phyloP scores from a whole-genome alignment of 1,140 invertebrate genomes.

The Plutomurus gul region DNA sequence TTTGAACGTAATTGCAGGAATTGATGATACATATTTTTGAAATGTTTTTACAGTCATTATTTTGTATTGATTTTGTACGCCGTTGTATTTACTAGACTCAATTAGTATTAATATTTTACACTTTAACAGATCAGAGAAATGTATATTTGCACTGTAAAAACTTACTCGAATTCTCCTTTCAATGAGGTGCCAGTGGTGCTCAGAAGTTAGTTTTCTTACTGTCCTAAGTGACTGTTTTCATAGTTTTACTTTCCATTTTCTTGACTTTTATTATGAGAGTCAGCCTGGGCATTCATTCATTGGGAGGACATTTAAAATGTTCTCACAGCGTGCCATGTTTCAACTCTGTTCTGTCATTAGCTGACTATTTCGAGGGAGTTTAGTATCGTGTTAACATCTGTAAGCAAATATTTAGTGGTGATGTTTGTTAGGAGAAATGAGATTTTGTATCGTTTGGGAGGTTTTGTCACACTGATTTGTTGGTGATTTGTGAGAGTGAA shows the following conservation, averaged over 20 bases:
- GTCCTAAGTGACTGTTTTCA: constrained; percentile 20
- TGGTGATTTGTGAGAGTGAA: constrained; percentile 19
- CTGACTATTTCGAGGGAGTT: constrained; percentile 17
- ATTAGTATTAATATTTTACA: too few species aligned
- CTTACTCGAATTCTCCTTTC: background rate
- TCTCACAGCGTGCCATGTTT: background rate
- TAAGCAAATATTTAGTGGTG: constrained; percentile 20
- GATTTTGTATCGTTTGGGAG: background rate
- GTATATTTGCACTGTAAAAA: too few species aligned
- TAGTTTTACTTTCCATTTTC: constrained; percentile 21
- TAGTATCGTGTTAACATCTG: constrained; percentile 13
- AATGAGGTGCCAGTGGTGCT: constrained; percentile 12
- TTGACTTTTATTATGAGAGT: constrained; percentile 13
- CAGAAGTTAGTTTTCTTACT: constrained; percentile 3
- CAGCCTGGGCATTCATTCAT: background rate
- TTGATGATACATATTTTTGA: too few species aligned
- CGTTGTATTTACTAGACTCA: too few species aligned
- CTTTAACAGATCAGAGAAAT: too few species aligned
- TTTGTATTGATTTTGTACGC: too few species aligned
- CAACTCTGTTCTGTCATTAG: constrained; percentile 28
- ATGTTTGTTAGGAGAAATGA: constrained; percentile 25
- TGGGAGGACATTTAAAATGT: constrained; percentile 3
- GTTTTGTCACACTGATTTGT: constrained; percentile 27
- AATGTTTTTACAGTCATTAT: too few species aligned
- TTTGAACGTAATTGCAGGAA: too few species aligned